Base-by-base conservation (phyloP, 2,797 vertebrate species). In the Crenichthys baileyi region DNA sequence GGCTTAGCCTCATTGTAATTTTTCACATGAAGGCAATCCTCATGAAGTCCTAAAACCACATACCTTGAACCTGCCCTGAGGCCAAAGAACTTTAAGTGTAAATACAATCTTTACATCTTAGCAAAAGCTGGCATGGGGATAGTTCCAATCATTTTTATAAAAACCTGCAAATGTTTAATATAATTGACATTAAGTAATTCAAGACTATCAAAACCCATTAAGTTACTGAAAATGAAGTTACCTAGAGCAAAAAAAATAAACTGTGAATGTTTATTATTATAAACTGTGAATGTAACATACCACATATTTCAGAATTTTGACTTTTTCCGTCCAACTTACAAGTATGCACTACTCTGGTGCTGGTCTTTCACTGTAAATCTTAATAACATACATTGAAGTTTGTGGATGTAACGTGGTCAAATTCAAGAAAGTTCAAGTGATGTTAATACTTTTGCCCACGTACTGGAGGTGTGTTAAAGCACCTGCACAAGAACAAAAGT, bases 1-100 rank as follows among this genome's bases (percentile, higher is more conserved):
- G 91, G 91, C 88, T 91, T 81, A 50, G 46, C 83, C 85, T 83
- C 81, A 87, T 91, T 72, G 46, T 93, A 83, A 89, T 93, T 93
- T 90, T 87, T 91, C 88, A 93, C 88, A 73, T 86, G 88, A 90
- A 88, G 77, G 81, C 84, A 89, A 86, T 90, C 76, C 61, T 91
- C 86, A 88, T 83, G 71, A n/a, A 78, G 72, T 56, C 63, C 63
- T 41, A 41, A 36, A 67, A 36, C 63, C 63, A 67, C 36, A 67
- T 41, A 41, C 4, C 36, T 11, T 67, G 9, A 41, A 67, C 16
- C 26, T 63, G 63, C 36, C 36, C 9, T 12, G 9, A 36, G 7
- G 63, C 63, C 36, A 67, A 67, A 20, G 9, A 67, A 36, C 20
- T 67, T 18, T 39, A 18, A 22, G 36, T 67, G 7, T 39, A 67